phyloP scores from a whole-genome alignment of 2,797 vertebrate species.

The Anabas testudineus region DNA sequence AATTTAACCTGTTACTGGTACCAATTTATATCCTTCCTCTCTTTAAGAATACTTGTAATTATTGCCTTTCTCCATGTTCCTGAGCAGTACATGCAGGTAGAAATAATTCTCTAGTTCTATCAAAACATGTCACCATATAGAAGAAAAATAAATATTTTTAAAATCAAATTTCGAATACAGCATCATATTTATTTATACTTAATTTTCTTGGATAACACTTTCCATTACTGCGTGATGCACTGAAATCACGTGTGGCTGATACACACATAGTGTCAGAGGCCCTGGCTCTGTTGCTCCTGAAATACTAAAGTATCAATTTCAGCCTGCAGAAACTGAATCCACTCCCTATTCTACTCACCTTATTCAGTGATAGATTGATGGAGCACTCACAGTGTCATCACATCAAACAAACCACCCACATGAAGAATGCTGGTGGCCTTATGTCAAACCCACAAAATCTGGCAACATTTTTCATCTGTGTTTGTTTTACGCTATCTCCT shows the following conservation, averaged over 20 bases:
- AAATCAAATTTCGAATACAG: not conserved
- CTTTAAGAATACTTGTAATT: no score
- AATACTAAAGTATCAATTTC: slow-evolving; percentile 57
- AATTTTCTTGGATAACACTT: slow-evolving; percentile 14
- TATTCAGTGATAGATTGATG: slow-evolving; percentile 51
- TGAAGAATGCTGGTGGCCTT: slow-evolving; percentile 19
- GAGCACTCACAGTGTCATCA: slow-evolving; percentile 24
- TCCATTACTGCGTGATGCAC: not conserved
- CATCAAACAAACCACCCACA: slow-evolving; percentile 44
- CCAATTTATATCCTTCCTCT: no score
- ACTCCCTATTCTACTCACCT: slow-evolving; percentile 49
- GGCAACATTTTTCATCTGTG: slow-evolving; percentile 30
- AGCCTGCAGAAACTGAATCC: slow-evolving; percentile 53
- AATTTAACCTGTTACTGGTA: no score
- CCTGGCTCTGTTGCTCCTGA: slow-evolving; percentile 41
- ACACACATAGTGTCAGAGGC: slow-evolving; percentile 24
- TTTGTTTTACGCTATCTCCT: not conserved
- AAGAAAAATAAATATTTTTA: not conserved
- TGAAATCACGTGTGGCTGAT: not conserved
- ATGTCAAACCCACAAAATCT: slow-evolving; percentile 53
- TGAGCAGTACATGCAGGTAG: no score
- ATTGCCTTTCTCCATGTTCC: no score
- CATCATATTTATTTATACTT: slow-evolving; percentile 11
- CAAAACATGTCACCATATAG: no score
- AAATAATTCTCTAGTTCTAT: no score